Percentiles rank a stretch among this genome's conserved stretches.
phyloP scores from a whole-genome alignment of 2,888 invertebrate species.

The Netelia melanura region DNA sequence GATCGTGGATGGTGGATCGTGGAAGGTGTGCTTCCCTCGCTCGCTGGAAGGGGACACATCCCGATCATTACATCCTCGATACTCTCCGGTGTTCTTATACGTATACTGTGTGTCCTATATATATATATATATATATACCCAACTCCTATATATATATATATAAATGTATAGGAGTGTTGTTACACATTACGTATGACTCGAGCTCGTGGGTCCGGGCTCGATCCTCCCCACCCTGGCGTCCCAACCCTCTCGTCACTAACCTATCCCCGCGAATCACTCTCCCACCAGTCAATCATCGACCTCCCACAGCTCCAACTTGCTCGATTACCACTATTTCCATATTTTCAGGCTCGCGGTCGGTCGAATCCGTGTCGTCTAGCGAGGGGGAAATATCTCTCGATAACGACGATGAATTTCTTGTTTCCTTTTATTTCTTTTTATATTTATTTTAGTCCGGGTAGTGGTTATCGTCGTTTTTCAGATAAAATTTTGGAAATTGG shows the following conservation, averaged over 20 bases:
- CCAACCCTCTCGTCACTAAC: slow-evolving; percentile 14
- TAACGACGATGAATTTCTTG: too few species aligned
- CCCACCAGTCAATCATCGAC: slow-evolving; percentile 19
- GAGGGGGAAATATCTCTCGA: too few species aligned
- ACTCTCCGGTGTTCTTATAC: slow-evolving; percentile 52
- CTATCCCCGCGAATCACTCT: neutral
- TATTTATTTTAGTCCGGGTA: too few species aligned
- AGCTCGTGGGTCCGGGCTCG: slow-evolving; percentile 12
- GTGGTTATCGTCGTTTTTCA: too few species aligned
- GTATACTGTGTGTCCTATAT: neutral
- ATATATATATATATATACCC: neutral
- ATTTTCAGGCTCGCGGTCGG: neutral
- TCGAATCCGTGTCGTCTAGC: too few species aligned
- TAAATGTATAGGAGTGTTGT: slow-evolving; percentile 9
- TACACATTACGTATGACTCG: slow-evolving; percentile 72
- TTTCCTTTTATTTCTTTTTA: too few species aligned
- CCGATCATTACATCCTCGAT: slow-evolving; percentile 80
- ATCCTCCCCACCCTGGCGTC: slow-evolving; percentile 21
- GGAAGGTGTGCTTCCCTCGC: slow-evolving; percentile 61
- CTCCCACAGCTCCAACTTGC: slow-evolving; percentile 5
- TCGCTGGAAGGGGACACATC: slow-evolving; percentile 78
- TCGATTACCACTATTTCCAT: neutral
- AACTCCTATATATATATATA: neutral
- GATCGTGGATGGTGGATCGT: slow-evolving; percentile 63
- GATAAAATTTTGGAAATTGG: too few species aligned